These are phyloP conservation scores for Botia almorhae DNA, from an alignment of 2,797 vertebrate species.

Conservation along the genomic window DNA sequence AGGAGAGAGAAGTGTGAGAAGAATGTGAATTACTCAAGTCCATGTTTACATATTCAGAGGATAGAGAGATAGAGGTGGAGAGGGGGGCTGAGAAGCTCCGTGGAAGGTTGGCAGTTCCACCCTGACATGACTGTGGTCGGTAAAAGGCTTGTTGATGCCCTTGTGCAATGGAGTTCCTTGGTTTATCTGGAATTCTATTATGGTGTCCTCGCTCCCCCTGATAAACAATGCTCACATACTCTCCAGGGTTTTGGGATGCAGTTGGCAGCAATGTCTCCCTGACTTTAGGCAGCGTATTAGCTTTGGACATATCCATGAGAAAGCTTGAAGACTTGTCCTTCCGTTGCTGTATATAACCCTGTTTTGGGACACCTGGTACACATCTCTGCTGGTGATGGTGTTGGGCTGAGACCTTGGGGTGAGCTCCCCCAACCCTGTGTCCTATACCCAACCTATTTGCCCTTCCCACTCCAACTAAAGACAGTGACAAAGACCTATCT, in stretches of 20 bases:
- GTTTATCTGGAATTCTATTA: slow-evolving; percentile 56
- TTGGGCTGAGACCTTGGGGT: slow-evolving; percentile 72
- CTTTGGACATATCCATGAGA: slow-evolving; percentile 79
- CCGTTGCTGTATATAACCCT: slow-evolving; percentile 76
- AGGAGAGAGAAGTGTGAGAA: slow-evolving; percentile 67
- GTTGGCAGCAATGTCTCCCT: slow-evolving; percentile 76
- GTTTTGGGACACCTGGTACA: slow-evolving; percentile 66
- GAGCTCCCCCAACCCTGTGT: slow-evolving; percentile 68
- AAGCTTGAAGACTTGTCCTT: slow-evolving; percentile 71
- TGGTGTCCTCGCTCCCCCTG: slow-evolving; percentile 66
- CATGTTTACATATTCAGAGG: slow-evolving; percentile 78
- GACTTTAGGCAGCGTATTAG: slow-evolving; percentile 80
- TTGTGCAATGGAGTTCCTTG: slow-evolving; percentile 67
- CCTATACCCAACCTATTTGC: slow-evolving; percentile 67
- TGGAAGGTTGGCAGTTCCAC: slow-evolving; percentile 74
- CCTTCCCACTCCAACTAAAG: slow-evolving; percentile 69
- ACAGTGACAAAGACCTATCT: slow-evolving; percentile 75
- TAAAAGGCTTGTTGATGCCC: slow-evolving; percentile 70
- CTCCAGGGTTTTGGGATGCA: slow-evolving; percentile 75
- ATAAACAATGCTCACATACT: slow-evolving; percentile 81
- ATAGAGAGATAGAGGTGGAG: slow-evolving; percentile 64
- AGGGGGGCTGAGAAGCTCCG: slow-evolving; percentile 81
- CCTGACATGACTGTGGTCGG: slow-evolving; percentile 69
- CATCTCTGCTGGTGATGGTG: slow-evolving; percentile 76
- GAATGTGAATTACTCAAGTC: slow-evolving; percentile 69